Conservation (phyloP, 2,113 vertebrate genomes). For the Tyto alba region DNA sequence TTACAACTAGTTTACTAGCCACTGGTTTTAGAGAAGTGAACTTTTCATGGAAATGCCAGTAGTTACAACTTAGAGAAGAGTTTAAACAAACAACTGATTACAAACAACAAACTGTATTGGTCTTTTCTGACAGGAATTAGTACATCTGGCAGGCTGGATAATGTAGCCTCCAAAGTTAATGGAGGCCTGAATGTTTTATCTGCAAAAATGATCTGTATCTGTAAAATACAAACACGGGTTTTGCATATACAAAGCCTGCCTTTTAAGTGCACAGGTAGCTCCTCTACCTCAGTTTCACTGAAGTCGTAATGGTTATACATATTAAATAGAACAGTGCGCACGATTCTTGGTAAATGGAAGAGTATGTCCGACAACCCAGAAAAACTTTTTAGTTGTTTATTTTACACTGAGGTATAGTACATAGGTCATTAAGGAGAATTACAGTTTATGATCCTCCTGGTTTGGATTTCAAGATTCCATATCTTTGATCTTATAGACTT, state of each 20-base stretch:
- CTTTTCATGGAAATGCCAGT: background rate
- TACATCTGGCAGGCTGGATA: background rate
- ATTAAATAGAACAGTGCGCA: background rate
- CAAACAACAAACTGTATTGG: background rate
- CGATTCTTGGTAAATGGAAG: background rate
- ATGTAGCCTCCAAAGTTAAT: background rate
- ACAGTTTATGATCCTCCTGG: slow-evolving; percentile 42
- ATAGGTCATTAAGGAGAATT: slow-evolving; percentile 29
- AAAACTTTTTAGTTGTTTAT: background rate
- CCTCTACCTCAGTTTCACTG: background rate
- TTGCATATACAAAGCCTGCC: background rate
- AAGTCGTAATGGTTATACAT: background rate
- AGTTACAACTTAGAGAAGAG: background rate
- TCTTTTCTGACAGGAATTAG: background rate
- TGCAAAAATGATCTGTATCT: background rate
- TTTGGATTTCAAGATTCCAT: slow-evolving; percentile 38
- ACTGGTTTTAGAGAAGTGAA: background rate
- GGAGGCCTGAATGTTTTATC: background rate
- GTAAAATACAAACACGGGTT: background rate
- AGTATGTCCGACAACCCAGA: background rate
- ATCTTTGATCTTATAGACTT: slow-evolving; percentile 69
- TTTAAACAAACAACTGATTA: background rate
- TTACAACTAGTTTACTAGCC: background rate
- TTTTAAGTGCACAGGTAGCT: background rate
- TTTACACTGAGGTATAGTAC: slow-evolving; percentile 32